phyloP scores from a whole-genome alignment of 2,113 vertebrate species.

The Seriola aureovittata region DNA sequence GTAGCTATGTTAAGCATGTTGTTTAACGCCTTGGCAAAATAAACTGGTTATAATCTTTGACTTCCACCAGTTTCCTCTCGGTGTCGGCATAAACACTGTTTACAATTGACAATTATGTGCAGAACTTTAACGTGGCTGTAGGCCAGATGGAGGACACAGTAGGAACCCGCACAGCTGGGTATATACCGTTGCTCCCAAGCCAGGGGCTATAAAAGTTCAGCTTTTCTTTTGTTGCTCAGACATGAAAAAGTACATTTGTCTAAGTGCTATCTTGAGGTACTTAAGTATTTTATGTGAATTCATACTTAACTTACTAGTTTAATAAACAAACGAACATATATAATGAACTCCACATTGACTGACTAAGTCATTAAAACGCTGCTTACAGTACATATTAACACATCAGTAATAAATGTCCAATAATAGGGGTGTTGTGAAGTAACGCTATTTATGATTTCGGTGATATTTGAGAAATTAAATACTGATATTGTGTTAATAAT shows the following conservation, averaged over 20 bases:
- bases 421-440: no score
- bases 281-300: no score
- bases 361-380: no score
- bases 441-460: no score
- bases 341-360: background rate
- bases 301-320: background rate
- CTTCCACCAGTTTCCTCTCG: constrained; percentile 39
- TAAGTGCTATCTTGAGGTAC: background rate
- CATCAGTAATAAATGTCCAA: background rate
- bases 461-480: no score
- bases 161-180: background rate
- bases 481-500: no score
- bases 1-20: constrained; percentile 17
- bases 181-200: background rate
- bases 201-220: background rate
- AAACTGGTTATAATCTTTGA: constrained; percentile 29
- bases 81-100: constrained; percentile 29
- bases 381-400: background rate
- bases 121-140: constrained; percentile 28
- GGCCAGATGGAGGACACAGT: constrained; percentile 35
- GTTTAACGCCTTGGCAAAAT: constrained; percentile 44
- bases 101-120: constrained; percentile 36
- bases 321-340: background rate
- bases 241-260: background rate
- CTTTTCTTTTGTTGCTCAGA: background rate